Base-by-base conservation (phyloP, 1,140 invertebrate species). In the Trachymyrmex septentrionalis region DNA sequence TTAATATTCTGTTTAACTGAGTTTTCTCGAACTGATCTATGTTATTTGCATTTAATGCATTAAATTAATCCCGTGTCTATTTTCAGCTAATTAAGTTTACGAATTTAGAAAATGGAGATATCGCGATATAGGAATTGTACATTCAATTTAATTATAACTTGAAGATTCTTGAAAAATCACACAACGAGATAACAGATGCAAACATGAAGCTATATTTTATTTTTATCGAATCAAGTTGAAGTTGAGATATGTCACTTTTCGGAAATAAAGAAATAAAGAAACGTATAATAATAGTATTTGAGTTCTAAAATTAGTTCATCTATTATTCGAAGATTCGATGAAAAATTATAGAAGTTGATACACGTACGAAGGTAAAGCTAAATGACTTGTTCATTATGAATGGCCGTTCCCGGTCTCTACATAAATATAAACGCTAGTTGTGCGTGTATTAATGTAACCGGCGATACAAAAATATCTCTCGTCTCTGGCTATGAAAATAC, bases 391-490 rank as follows among this genome's bases (percentile, higher is more conserved):
- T 24, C 30, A 21, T 85, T 61, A 57, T 57, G 63, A 75, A 75
- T 66, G 66, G 66, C 67, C 55, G 53, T 38, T 34, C 0, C 30
- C 77, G 44, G 19, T 12, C 24, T 59, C 55, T 38, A 63, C 61
- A 63, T 69, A 50, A 38, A 80, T 34, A 76, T 14, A 63, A 27
- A 44, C 30, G 7, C 21, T 14, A 24, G 44, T 44, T 48, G 10
- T 55, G 61, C 55, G 27, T 48, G 24, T 38, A 24, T 66, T 53
- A 53, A 48, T 57, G 50, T 67, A 77, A 72, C 16, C 66, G 16
- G 14, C 50, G 64, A 21, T 85, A 59, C 50, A 48, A 75, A 84
- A 84, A 75, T 73, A 73, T 48, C 38, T 61, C 10, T 19, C 14
- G 24, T 75, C 24, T 38, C 21, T 7, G 50, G 10, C n/a, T 82